Base-by-base conservation (phyloP, 2,113 vertebrate genomes). In the Albula goreensis region DNA sequence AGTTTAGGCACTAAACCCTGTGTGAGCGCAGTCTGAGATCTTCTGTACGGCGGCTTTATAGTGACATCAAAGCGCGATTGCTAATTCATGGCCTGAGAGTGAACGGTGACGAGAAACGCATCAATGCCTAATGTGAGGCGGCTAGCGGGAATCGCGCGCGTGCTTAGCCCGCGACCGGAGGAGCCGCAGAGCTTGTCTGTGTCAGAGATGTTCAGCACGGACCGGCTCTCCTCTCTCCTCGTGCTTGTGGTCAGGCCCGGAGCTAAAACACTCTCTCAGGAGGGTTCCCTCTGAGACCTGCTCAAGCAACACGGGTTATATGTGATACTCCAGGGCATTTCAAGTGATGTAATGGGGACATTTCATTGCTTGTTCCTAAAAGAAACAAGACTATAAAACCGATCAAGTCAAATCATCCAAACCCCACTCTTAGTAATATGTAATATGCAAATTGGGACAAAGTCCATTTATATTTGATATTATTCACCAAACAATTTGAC, bases 21-120 rank as follows among this genome's bases (percentile, higher is more conserved):
- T 83, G 94, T 94, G 91, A 94, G 94, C 93, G 70, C 94, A 94
- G 95, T 96, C 94, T 92, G 92, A 90, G 91, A 95, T 95, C 95
- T 96, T 94, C 93, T 91, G 93, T 92, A 92, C 90, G 90, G 90
- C 93, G 91, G 93, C 90, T 93, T 93, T 91, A 95, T 92, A 94
- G 93, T 93, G 94, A 94, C 94, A 94, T 95, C 94, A 95, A 95
- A 95, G 94, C 93, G 84, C 89, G 89, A 91, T 93, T 91, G 93
- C 91, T 93, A 93, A 94, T 93, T 93, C 89, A 86, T 89, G 91
- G 93, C 89, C 92, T 93, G 92, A 91, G 93, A 94, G 94, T 95
- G 92, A 94, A 93, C 94, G 91, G 92, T 92, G 91, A 95, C 92
- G 94, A 90, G 92, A 94, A 92, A 88, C 82, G 85, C 90, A 93